Conservation (phyloP, 1,140 invertebrate species). For the Yoshiicerus persimilis region DNA sequence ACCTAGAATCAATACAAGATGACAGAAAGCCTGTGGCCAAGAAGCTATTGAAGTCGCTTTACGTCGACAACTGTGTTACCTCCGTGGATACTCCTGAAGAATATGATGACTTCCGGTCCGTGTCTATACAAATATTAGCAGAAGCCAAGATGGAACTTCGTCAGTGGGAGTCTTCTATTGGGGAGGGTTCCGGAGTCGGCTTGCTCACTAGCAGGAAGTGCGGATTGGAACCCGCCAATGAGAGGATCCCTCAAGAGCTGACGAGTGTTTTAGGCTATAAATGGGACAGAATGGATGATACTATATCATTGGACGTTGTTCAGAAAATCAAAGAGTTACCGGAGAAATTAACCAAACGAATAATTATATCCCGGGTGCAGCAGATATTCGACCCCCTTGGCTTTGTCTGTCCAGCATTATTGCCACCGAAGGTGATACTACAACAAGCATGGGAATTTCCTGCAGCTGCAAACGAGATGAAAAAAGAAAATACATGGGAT, state of each 20-base stretch:
- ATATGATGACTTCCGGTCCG: constrained; percentile 39
- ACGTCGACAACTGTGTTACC: constrained; percentile 50
- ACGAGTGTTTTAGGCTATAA: constrained; percentile 45
- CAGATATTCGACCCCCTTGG: background rate
- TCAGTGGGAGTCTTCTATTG: no score
- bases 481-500: no score
- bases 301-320: background rate
- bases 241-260: background rate
- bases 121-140: constrained; percentile 40
- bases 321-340: background rate
- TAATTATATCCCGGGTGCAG: background rate
- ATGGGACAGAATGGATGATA: constrained; percentile 46
- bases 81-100: constrained; percentile 44
- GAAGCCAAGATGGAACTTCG: constrained; percentile 35
- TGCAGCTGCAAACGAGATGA: no score
- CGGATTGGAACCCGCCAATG: background rate
- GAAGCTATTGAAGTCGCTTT: constrained; percentile 44
- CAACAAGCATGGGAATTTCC: background rate
- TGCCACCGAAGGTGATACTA: background rate
- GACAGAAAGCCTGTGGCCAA: constrained; percentile 15
- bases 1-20: background rate
- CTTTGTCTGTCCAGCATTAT: background rate
- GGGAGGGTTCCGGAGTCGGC: background rate
- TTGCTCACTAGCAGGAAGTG: no score
- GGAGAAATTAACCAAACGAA: background rate